Base-by-base conservation (phyloP, 2,113 vertebrate species). In the Mohoua ochrocephala region DNA sequence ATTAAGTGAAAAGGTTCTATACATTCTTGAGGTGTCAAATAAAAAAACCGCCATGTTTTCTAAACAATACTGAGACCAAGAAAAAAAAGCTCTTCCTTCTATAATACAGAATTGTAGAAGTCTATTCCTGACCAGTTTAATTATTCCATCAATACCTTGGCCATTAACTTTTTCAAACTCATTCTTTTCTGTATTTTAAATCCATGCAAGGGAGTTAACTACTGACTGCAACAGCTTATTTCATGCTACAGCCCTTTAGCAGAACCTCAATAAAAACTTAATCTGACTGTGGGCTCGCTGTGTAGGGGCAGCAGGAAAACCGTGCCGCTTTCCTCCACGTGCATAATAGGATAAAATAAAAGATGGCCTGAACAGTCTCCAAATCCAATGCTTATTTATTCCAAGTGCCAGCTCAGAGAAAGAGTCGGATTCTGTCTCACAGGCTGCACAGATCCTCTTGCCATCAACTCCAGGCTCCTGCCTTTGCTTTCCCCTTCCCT, bases 41-140 rank as follows among this genome's bases (percentile, higher is more conserved):
- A 24, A n/a, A 78, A 69, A 45, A 68, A 6, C 0, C 1, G 2
- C 0, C 3, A 7, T 2, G 13, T 33, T 15, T 50, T 81, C 53
- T 44, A 78, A 81, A 84, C 7, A 74, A 61, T 17, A 59, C 30
- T 6, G 14, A 71, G 3, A 24, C 10, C 5, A 63, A n/a, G 13
- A 12, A 50, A 79, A 49, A 67, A 64, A 65, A 26, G 0, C 4
- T 63, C 35, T 74, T 75, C 13, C 20, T 4, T 27, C n/a, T 64
- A 35, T 41, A 88, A 80, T 6, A 42, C 7, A 83, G 30, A 59
- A 42, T 63, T 86, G 61, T 33, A 71, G 9, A 69, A 50, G 20
- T 26, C 14, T 73, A 15, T 65, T 69, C 52, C 64, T 65, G 77
- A 60, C 7, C 30, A 60, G 20, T 67, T 49, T 45, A 49, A 78